phyloP scores from a whole-genome alignment of 2,797 vertebrate species.

The Cynodonichthys magdalenae region DNA sequence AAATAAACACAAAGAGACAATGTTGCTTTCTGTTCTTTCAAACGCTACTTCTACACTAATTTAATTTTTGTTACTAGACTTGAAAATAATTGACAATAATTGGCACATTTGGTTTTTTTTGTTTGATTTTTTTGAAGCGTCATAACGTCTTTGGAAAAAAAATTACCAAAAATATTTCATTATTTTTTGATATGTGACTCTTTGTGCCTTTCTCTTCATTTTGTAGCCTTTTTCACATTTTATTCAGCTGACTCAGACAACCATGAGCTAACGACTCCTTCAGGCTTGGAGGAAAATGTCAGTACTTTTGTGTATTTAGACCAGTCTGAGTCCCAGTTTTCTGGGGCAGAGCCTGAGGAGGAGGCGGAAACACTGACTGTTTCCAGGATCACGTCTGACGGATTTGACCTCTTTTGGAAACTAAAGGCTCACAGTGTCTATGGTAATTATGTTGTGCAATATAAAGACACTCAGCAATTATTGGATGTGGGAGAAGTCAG shows the following conservation, averaged over 20 bases:
- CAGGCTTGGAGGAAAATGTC: conserved; percentile 70
- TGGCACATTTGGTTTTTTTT: neutral
- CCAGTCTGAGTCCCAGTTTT: conserved; percentile 52
- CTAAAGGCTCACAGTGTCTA: conserved; percentile 51
- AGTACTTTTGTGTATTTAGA: conserved; percentile 76
- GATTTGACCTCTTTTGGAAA: conserved; percentile 73
- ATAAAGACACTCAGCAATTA: conserved; percentile 62
- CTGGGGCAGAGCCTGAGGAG: conserved; percentile 59
- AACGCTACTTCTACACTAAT: too few species aligned
- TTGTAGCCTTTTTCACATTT: conserved; percentile 80
- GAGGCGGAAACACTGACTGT: conserved; percentile 59
- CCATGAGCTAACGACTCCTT: conserved; percentile 61
- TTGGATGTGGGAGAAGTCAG: conserved; percentile 58
- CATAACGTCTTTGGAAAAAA: neutral
- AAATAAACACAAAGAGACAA: too few species aligned
- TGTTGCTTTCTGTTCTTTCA: too few species aligned
- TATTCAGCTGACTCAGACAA: conserved; percentile 76
- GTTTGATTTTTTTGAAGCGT: neutral
- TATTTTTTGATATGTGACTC: conserved; percentile 56
- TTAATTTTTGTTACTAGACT: neutral
- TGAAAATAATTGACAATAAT: neutral
- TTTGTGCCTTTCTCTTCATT: conserved; percentile 35
- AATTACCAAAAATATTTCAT: neutral
- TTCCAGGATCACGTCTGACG: conserved; percentile 63
- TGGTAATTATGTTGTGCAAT: conserved; percentile 70